A percentile compares a stretch with the other conserved stretches of the same genome.
phyloP scores from a whole-genome alignment of 2,113 vertebrate species.

The Perca fluviatilis region DNA sequence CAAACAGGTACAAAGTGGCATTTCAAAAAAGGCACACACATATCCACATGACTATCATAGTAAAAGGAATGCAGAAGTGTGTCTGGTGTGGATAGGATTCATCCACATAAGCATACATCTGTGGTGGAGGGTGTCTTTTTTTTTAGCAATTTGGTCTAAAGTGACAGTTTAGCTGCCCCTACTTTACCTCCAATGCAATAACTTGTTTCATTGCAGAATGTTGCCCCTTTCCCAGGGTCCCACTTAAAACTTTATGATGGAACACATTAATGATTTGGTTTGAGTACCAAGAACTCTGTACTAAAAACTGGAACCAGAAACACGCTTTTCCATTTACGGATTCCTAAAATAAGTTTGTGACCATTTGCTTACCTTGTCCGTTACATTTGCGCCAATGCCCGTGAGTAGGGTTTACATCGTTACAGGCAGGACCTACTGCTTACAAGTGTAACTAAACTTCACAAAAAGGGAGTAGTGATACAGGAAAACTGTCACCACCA shows the following conservation, averaged over 20 bases:
- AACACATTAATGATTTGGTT: constrained; percentile 10
- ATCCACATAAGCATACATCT: constrained; percentile 68
- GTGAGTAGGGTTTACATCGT: neutral
- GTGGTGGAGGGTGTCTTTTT: constrained; percentile 61
- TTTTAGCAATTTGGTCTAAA: constrained; percentile 75
- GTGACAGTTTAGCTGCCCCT: constrained; percentile 70
- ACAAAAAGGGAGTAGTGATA: neutral
- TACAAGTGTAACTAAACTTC: neutral
- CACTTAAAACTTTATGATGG: neutral
- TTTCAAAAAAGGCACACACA: constrained; percentile 55
- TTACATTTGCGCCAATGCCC: neutral
- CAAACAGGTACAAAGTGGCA: constrained; percentile 75
- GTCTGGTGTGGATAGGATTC: constrained; percentile 70
- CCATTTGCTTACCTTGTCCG: neutral
- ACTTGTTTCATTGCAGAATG: constrained; percentile 52
- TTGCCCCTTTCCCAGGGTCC: constrained; percentile 20
- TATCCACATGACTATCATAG: constrained; percentile 53
- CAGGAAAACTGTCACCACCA: neutral
- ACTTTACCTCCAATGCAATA: constrained; percentile 41
- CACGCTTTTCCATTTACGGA: neutral
- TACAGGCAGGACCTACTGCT: neutral
- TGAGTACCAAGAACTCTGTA: neutral
- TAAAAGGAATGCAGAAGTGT: constrained; percentile 84
- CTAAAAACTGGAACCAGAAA: neutral
- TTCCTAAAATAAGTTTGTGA: neutral